These are phyloP conservation scores for Apodemia hepburni DNA, from an alignment of 2,888 invertebrate genomes.

Conservation along the genomic window DNA sequence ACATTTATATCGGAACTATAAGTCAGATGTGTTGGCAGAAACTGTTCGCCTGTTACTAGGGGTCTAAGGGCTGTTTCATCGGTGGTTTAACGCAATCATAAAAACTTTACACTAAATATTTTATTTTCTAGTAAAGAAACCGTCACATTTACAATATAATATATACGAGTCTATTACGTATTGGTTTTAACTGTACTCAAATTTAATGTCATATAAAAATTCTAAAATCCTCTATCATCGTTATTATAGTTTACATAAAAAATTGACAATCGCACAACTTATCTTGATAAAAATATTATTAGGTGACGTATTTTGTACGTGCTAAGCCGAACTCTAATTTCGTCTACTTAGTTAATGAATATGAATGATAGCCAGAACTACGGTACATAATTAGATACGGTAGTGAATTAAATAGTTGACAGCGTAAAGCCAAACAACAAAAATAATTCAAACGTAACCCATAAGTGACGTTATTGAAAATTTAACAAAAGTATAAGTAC, in stretches of 20 bases:
- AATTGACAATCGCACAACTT: constrained; percentile 29
- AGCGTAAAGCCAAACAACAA: neutral
- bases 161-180: no score
- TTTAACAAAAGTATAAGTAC: no score
- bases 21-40: no score
- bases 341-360: constrained; percentile 3
- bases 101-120: no score
- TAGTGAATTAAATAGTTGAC: neutral
- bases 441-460: neutral
- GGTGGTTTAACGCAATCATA: no score
- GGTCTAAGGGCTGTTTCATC: no score
- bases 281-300: constrained; percentile 18
- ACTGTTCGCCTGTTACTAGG: no score
- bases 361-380: neutral
- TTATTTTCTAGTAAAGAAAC: no score
- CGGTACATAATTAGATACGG: no score
- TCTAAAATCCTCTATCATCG: constrained; percentile 9
- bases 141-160: no score
- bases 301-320: constrained; percentile 1
- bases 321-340: constrained; percentile 3
- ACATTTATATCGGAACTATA: no score
- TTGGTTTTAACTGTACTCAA: neutral
- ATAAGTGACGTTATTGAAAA: neutral
- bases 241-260: constrained; percentile 23
- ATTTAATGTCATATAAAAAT: neutral